phyloP scores from a whole-genome alignment of 64 coral and sea anemone species.

The Porites lutea region DNA sequence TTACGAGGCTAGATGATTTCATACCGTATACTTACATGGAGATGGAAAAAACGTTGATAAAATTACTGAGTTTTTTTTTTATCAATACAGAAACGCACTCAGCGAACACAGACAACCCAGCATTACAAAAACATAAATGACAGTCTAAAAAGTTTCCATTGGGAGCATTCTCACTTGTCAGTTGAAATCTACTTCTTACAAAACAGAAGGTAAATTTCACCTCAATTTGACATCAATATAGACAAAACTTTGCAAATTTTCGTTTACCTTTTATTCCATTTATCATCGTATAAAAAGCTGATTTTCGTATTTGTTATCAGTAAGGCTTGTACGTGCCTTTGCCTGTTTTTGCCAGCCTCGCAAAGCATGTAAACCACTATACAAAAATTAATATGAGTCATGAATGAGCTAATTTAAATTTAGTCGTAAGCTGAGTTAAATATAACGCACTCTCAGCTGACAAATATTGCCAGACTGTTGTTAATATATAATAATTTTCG shows the following conservation, averaged over 20 bases:
- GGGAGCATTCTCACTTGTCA: background rate
- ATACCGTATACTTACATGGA: too few relatives aligned
- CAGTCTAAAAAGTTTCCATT: too few relatives aligned
- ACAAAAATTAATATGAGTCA: background rate
- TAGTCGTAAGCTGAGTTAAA: constrained; percentile 37
- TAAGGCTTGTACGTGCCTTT: constrained; percentile 6
- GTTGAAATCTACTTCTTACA: background rate
- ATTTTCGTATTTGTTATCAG: background rate
- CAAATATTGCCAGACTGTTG: constrained; percentile 25
- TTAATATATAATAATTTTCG: constrained; percentile 9
- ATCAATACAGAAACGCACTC: background rate
- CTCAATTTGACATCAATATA: background rate
- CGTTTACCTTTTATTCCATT: background rate
- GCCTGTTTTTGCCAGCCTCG: background rate
- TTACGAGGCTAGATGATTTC: background rate
- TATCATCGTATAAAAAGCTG: background rate
- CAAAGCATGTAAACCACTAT: constrained; percentile 9
- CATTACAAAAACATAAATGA: background rate
- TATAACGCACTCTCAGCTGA: constrained; percentile 13
- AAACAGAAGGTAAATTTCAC: background rate
- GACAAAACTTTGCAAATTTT: background rate
- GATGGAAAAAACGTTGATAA: too few relatives aligned
- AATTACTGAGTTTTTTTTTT: background rate
- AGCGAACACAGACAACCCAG: background rate
- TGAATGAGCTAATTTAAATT: constrained; percentile 30